phyloP scores from a whole-genome alignment of 2,797 vertebrate genomes.

The Enteromius mattozi region DNA sequence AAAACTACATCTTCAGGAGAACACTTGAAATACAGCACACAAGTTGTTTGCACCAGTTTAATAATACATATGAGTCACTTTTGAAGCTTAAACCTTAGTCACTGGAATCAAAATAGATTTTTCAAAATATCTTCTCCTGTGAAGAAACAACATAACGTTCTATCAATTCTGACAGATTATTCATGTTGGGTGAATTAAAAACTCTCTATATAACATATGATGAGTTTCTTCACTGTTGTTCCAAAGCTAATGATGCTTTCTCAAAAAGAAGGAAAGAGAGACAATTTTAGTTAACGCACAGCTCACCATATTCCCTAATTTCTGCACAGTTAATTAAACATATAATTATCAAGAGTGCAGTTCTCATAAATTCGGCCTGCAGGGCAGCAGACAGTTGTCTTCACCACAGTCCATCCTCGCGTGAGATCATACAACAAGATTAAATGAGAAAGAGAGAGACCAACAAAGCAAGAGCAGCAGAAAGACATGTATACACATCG shows the following conservation, averaged over 20 bases:
- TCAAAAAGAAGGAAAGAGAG: neutral
- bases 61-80: neutral
- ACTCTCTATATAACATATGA: neutral
- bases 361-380: neutral
- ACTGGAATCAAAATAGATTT: neutral
- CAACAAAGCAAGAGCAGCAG: neutral
- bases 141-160: neutral
- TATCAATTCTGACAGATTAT: neutral
- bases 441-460: neutral
- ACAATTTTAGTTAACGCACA: neutral
- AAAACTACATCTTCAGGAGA: neutral
- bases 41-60: neutral
- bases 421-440: neutral
- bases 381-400: constrained; percentile 26
- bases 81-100: neutral
- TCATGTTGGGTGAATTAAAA: neutral
- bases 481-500: neutral
- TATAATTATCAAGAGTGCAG: constrained; percentile 1
- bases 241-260: constrained; percentile 12
- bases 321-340: constrained; percentile 28
- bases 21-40: neutral
- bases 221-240: constrained; percentile 4
- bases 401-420: neutral
- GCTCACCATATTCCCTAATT: neutral
- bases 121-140: neutral